phyloP scores from a whole-genome alignment of 2,113 vertebrate species.

The Pimephales promelas region DNA sequence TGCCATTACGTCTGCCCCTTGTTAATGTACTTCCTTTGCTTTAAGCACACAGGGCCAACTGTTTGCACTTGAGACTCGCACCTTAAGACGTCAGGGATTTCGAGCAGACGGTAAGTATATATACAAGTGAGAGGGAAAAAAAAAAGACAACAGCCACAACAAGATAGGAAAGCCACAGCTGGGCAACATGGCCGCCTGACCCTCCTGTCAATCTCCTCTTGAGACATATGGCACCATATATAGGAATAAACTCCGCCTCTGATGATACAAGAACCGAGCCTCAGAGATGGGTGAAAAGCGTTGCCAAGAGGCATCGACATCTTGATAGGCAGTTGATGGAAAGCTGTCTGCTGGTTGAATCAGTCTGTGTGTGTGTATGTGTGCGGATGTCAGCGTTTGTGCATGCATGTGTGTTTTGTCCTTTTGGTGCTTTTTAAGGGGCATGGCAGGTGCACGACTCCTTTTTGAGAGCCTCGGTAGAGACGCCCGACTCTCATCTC shows the following conservation, averaged over 20 bases:
- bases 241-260: constrained; percentile 23
- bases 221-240: constrained; percentile 26
- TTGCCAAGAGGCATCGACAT: constrained; percentile 6
- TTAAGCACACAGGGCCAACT: constrained; percentile 46
- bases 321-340: constrained; percentile 47
- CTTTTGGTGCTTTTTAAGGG: constrained; percentile 15
- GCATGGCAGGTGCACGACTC: constrained; percentile 63
- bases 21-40: constrained; percentile 50
- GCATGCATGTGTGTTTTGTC: constrained; percentile 23
- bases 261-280: neutral
- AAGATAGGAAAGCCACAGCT: constrained; percentile 20
- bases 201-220: constrained; percentile 18
- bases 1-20: constrained; percentile 41
- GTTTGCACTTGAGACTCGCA: constrained; percentile 45
- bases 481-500: constrained; percentile 53
- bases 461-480: constrained; percentile 56
- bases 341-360: constrained; percentile 43
- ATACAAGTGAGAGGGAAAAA: constrained; percentile 49
- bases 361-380: neutral
- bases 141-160: constrained; percentile 27
- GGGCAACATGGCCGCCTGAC: neutral
- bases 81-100: constrained; percentile 48
- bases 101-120: constrained; percentile 57
- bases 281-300: neutral
- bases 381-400: constrained; percentile 7